Base-by-base conservation (phyloP, 2,888 invertebrate genomes). In the Cybosia mesomella region DNA sequence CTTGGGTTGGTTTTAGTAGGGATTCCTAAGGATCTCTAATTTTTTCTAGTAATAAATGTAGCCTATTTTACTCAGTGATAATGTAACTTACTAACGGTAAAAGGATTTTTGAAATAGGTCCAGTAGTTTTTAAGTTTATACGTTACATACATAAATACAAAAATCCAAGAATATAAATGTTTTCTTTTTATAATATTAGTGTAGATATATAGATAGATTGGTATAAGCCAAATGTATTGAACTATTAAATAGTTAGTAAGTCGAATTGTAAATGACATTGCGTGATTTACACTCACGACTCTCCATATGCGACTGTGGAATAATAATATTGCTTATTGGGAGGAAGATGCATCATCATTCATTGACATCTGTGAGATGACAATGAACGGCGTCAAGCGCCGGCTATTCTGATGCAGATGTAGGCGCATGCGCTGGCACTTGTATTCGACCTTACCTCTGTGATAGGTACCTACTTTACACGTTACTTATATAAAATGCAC, bases 351-450 rank as follows among this genome's bases (percentile, higher is more conserved):
- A 72, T 73, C 68, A 73, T 77, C 71, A 67, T 64, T 71, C 69
- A 69, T 72, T 73, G 69, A 69, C 75, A 77, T 70, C 67, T 80
- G 71, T 76, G 68, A 66, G 39, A 53, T 76, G 66, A 74, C 74
- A 77, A 82, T 81, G 76, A 80, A 76, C 77, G 74, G 72, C 63
- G 76, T 74, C 71, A 78, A 75, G 73, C 71, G 74, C 69, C 75
- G 68, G 68, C 82, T 80, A 88, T 90, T 91, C 82, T 85, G 85
- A 91, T 91, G 90, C 86, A 89, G 88, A 91, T 89, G 57, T 58
- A 57, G 68, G 74, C 76, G 77, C 81, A 74, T 81, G 85, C 82
- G 76, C 84, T 81, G 81, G 81, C 81, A 78, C 66, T 68, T 60
- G 66, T 13, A 13, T 66, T n/a, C 73, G 79, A 76, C 79, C 79